Conservation (phyloP, 2,888 invertebrate genomes). For the Nephrotoma guestfalica region DNA sequence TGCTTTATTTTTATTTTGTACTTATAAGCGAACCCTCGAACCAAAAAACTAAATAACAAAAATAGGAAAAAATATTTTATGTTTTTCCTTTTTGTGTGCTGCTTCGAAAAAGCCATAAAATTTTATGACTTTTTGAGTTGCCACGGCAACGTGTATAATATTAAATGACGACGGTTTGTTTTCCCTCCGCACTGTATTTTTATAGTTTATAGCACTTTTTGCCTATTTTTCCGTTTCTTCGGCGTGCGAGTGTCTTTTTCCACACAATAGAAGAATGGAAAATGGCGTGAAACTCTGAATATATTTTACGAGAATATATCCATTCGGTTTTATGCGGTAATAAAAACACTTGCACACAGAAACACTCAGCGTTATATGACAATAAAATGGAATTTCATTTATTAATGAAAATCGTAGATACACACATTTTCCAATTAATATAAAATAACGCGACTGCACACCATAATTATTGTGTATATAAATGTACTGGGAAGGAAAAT, state of each 20-base stretch:
- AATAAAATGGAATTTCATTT: not conserved
- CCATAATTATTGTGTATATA: not conserved
- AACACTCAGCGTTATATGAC: not conserved
- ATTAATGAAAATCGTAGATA: not conserved
- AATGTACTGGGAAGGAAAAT: not conserved
- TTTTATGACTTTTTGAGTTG: conserved; percentile 2
- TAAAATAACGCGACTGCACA: not conserved
- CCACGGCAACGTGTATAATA: not conserved
- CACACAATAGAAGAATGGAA: not conserved
- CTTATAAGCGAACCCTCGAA: not conserved
- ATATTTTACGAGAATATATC: not conserved
- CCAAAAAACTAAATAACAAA: not conserved
- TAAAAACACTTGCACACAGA: not conserved
- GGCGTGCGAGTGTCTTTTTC: not conserved
- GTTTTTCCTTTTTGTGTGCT: not conserved
- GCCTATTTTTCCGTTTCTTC: not conserved
- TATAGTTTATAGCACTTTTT: not conserved
- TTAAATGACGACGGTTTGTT: not conserved
- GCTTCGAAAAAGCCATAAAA: not conserved
- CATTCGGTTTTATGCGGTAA: not conserved
- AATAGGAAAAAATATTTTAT: not conserved
- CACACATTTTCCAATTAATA: not conserved
- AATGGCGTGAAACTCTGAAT: conserved; percentile 1
- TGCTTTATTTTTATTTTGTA: not conserved
- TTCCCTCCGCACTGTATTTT: not conserved